Evolutionary conservation across 1,140 invertebrate genomes (phyloP).

Genomic region (Anastrepha ludens): DNA sequence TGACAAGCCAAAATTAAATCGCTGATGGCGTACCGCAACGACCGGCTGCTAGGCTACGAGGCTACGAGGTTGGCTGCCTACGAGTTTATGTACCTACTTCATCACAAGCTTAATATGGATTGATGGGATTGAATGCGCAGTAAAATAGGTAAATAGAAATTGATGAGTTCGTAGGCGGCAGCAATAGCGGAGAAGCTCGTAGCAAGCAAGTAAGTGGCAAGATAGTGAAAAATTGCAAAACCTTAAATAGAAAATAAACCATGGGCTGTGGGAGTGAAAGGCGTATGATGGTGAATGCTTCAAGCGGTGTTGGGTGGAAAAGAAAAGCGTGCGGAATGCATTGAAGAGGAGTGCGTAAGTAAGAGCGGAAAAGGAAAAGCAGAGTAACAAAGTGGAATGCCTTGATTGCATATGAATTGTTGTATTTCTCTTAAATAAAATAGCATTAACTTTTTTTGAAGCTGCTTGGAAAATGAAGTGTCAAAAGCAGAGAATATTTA

Average conservation of each 20-base stretch:
- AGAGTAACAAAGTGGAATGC: not conserved
- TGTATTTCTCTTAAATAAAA: too few relatives aligned
- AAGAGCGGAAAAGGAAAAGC: not conserved
- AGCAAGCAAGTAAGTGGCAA: not conserved
- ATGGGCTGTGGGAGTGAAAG: not conserved
- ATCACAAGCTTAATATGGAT: constrained; percentile 25
- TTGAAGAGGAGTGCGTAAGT: not conserved
- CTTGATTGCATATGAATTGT: not conserved
- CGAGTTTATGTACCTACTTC: not conserved
- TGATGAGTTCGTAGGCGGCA: not conserved
- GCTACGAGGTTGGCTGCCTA: not conserved
- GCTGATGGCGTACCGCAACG: constrained; percentile 34
- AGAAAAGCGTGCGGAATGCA: too few relatives aligned
- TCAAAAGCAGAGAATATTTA: too few relatives aligned
- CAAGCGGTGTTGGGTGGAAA: too few relatives aligned
- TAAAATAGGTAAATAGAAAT: not conserved
- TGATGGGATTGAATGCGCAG: not conserved
- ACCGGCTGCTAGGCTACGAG: not conserved
- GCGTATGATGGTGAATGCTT: too few relatives aligned
- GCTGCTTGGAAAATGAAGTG: too few relatives aligned
- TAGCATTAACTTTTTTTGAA: too few relatives aligned
- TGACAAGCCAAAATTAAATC: constrained; percentile 40
- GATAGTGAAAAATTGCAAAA: constrained; percentile 20
- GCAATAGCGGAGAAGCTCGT: too few relatives aligned
- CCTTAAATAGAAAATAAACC: not conserved